Evolutionary conservation across 92 coral and sea anemone species (phyloP), one percentile per base, ranked within the genome.

Genomic region (Metridium senile): DNA sequence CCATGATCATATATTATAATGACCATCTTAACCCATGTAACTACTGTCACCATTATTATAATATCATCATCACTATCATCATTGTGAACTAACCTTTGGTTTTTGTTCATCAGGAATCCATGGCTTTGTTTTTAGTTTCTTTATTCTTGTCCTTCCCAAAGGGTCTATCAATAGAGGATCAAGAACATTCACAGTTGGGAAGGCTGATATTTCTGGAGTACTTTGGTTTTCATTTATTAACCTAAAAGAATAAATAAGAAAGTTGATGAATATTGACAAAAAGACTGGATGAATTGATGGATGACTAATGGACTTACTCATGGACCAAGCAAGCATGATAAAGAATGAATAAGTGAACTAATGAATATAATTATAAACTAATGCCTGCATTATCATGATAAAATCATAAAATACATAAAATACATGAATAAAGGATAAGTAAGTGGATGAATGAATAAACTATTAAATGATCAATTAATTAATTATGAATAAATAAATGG

Each of bases 91-190:
- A 7, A 91, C 97, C 91, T 85, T 85, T 33, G 91, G 70, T 63
- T 84, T 86, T 43, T 53, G 71, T 28, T 71, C 86, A 25, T 72
- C 86, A 63, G 88, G 88, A 19, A 85, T 82, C 97, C 97, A 88
- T 22, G 93, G 97, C 77, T 84, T 89, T 45, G 91, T 95, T 61
- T 84, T 93, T 8, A 93, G 94, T 74, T 89, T 95, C 70, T 85
- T 92, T 49, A 95, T 84, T 61, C 99, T 89, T 76, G 99, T 79
- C 75, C 99, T 92, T 31, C 94, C 94, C 45, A 95, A 68, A 20
- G 99, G 99, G 74, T 95, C 97, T 79, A 95, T 95, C 78, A 88
- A 1, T 3, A 87, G 52, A 57, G 99, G 99, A 70, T 95, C 99
- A 25, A 95, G 81, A 1, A 91, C 75, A 0, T 79, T 82, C 46